A percentile compares a stretch with the other conserved stretches of the same genome.
phyloP scores from a whole-genome alignment of 2,797 vertebrate species.

The Hephaestus fuliginosus region DNA sequence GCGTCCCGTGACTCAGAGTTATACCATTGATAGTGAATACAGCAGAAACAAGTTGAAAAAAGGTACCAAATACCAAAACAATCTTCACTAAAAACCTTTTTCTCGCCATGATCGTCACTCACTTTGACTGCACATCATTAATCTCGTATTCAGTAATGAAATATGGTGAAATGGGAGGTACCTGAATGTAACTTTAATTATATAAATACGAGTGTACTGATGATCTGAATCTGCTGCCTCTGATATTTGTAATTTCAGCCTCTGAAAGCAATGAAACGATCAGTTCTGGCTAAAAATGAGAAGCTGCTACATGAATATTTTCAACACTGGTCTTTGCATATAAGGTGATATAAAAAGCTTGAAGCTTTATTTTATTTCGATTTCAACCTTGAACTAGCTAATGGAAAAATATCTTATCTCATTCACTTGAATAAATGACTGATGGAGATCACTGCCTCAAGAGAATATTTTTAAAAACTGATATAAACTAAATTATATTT shows the following conservation, averaged over 20 bases:
- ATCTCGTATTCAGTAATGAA: neutral
- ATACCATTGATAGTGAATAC: neutral
- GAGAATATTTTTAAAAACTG: neutral
- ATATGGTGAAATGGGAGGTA: neutral
- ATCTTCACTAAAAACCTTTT: neutral
- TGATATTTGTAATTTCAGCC: slow-evolving; percentile 6
- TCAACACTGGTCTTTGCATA: neutral
- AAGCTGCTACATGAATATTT: neutral
- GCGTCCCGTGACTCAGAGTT: too few species aligned
- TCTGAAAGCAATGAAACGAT: neutral
- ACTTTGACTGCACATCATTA: neutral
- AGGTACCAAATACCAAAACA: too few species aligned
- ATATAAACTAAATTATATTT: neutral
- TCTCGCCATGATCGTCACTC: neutral
- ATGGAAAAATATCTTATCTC: neutral
- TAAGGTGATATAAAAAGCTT: neutral
- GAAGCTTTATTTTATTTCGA: too few species aligned
- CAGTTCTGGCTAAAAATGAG: neutral
- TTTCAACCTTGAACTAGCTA: neutral
- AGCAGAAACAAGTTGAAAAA: neutral
- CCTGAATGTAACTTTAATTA: neutral
- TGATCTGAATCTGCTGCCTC: neutral
- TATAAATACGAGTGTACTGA: neutral
- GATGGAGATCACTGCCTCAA: neutral
- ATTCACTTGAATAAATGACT: neutral